Evolutionary conservation across 2,888 invertebrate genomes (phyloP), one percentile per base, ranked within the genome.

Genomic region (Acholoe squamosa): DNA sequence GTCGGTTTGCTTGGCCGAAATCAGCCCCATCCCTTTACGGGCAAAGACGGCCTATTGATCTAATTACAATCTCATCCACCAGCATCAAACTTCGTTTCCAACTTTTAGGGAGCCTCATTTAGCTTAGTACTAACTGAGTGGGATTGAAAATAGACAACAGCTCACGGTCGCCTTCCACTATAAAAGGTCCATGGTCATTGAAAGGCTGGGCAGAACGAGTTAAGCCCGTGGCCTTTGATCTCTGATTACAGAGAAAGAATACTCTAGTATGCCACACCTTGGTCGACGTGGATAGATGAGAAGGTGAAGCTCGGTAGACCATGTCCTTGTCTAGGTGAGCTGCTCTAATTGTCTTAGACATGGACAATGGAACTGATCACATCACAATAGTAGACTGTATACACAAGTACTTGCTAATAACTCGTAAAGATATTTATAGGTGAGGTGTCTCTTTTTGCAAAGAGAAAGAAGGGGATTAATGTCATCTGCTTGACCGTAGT

Each of bases 21-120:
- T 61, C 61, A 61, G 61, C 61, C 61, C 61, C 61, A 19, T 14
- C 71, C 43, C 43, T 43, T 43, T 43, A 10, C n/a, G 25, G 14
- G 61, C 61, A n/a, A n/a, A 19, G 28, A 28, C 71, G 1, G 71
- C 31, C 71, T 71, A 71, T 71, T 71, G 71, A 71, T 71, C 71
- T 71, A 71, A 71, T 71, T 71, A 71, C 71, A 71, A 28, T 28
- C 71, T 71, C 71, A 71, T 71, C 71, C 31, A 71, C 71, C 71
- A 71, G 25, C 71, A 71, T 71, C 31, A 71, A 31, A 71, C 71
- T 71, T 71, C 71, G 31, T 71, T 28, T 28, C 28, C 31, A 71
- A 71, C 28, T 71, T 71, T 71, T 28, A 71, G 28, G 28, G 71
- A 14, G 5, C 28, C 71, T 71, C 71, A 71, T 71, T 71, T 71